These are phyloP conservation scores for Drosophila rufa DNA, from an alignment of 1,140 invertebrate genomes.

Conservation along the genomic window DNA sequence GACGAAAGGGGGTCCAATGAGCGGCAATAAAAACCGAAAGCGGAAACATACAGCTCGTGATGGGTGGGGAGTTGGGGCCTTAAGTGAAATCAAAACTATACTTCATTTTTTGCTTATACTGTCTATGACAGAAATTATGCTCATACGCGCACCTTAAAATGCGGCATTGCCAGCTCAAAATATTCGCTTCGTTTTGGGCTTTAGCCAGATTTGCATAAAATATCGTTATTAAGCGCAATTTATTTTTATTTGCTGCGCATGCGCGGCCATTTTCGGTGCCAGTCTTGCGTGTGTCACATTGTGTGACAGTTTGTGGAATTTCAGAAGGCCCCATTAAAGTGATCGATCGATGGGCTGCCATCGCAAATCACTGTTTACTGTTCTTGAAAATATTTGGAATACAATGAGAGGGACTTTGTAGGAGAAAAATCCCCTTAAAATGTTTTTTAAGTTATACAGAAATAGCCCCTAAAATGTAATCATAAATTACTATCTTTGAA, in stretches of 20 bases:
- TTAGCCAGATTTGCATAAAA: conserved; percentile 72
- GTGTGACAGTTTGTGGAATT: conserved; percentile 43
- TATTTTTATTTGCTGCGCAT: conserved; percentile 78
- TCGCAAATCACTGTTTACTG: conserved; percentile 14
- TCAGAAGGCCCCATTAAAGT: conserved; percentile 51
- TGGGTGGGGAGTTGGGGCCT: neutral
- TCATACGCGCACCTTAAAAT: conserved; percentile 62
- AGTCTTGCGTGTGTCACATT: conserved; percentile 13
- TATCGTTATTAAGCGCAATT: conserved; percentile 75
- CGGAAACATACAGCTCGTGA: conserved; percentile 58
- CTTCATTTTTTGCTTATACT: conserved; percentile 45
- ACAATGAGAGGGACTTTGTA: no score
- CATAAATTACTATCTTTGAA: no score
- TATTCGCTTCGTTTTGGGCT: conserved; percentile 43
- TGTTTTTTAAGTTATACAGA: no score
- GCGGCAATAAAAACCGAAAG: conserved; percentile 72
- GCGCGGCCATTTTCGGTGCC: conserved; percentile 68
- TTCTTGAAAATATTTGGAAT: conserved; percentile 18
- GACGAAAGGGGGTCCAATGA: conserved; percentile 11
- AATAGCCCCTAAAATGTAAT: no score
- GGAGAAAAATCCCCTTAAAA: neutral
- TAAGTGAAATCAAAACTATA: conserved; percentile 66
- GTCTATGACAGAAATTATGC: conserved; percentile 63
- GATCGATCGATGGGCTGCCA: conserved; percentile 25
- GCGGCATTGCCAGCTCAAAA: conserved; percentile 10